A percentile compares a stretch with the other conserved stretches of the same genome.
Conservation (phyloP, 2,113 vertebrate genomes). For the Cettia cetti region DNA sequence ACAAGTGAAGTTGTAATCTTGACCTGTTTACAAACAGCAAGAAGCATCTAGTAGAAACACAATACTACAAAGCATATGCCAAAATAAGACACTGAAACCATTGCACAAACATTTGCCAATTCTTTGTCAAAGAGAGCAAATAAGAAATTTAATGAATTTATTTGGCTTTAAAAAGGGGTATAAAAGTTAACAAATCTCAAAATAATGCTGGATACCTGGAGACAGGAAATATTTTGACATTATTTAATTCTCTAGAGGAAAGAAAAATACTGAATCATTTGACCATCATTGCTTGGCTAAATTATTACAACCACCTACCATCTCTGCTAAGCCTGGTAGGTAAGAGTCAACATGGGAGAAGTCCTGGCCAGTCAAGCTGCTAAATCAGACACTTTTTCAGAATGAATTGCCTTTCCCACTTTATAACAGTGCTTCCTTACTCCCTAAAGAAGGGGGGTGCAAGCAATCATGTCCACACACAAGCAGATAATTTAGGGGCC, state of each 20-base stretch:
- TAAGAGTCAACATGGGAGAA: background rate
- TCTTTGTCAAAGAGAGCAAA: background rate
- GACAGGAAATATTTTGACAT: background rate
- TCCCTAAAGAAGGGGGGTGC: fast-evolving
- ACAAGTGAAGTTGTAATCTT: background rate
- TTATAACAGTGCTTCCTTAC: background rate
- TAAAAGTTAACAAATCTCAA: background rate
- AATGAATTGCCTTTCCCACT: background rate
- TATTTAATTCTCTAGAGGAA: background rate
- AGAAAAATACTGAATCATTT: background rate
- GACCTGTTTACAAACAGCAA: background rate
- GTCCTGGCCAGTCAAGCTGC: background rate
- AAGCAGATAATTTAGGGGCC: background rate
- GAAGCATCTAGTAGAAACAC: background rate
- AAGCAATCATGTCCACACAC: background rate
- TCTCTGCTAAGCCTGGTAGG: background rate
- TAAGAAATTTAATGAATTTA: background rate
- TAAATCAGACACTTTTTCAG: background rate
- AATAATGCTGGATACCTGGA: background rate
- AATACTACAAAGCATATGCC: background rate
- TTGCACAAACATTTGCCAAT: fast-evolving
- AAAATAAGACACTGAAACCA: background rate
- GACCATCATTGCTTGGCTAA: background rate
- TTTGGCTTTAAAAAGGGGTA: background rate
- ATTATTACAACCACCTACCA: background rate